Evolutionary conservation across 2,888 invertebrate species (phyloP).

Genomic region (Azorinus chamasolen): DNA sequence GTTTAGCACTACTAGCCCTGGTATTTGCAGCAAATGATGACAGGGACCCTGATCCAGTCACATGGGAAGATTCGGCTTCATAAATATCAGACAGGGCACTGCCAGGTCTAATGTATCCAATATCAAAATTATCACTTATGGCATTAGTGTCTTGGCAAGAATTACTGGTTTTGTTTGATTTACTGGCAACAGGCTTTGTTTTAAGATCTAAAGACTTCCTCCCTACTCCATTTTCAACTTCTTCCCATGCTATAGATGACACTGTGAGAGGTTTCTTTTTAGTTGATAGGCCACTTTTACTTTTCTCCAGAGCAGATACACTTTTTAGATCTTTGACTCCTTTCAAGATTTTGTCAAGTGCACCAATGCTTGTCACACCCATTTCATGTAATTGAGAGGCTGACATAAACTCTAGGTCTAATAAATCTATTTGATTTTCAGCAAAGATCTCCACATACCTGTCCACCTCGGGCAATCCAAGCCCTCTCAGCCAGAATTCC

Average conservation of each 20-base stretch:
- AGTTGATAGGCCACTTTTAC: neutral
- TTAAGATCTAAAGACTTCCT: conserved; percentile 4
- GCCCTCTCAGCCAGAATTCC: conserved; percentile 72
- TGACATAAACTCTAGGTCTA: conserved; percentile 73
- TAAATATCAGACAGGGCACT: conserved; percentile 42
- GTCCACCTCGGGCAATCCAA: conserved; percentile 74
- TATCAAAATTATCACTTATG: neutral
- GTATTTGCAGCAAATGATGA: conserved; percentile 51
- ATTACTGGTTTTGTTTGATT: conserved; percentile 2
- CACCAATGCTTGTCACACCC: conserved; percentile 79
- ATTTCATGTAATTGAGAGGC: conserved; percentile 76
- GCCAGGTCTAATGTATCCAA: conserved; percentile 13
- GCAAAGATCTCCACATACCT: conserved; percentile 78
- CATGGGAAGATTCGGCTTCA: conserved; percentile 26
- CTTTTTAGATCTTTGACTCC: conserved; percentile 72
- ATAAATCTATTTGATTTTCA: conserved; percentile 80
- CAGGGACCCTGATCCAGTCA: conserved; percentile 4
- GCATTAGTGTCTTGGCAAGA: neutral
- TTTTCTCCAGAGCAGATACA: neutral
- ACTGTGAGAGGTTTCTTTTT: neutral
- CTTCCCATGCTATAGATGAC: conserved; percentile 62
- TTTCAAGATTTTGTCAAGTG: conserved; percentile 78
- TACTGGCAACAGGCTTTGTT: conserved; percentile 9
- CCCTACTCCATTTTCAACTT: conserved; percentile 2
- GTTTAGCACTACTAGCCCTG: conserved; percentile 55